Evolutionary conservation across 2,888 invertebrate genomes (phyloP), one percentile per base, ranked within the genome.

Genomic region (Catocala fraxini): DNA sequence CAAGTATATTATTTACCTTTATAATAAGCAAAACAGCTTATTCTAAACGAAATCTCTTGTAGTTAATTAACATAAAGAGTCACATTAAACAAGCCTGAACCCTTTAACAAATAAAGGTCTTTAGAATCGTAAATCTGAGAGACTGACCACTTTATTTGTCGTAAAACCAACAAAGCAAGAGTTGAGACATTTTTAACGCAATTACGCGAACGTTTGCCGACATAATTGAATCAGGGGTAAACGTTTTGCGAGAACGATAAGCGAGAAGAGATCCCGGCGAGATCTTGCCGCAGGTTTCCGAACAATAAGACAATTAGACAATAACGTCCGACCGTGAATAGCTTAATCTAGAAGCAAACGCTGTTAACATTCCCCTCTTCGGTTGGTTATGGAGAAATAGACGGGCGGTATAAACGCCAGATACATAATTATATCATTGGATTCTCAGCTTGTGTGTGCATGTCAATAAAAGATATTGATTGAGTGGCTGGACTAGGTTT

Each of bases 301-400:
- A 89, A 90, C 91, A 89, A 90, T 89, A 84, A 87, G 85, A 87
- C 90, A 89, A 91, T 90, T 91, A 90, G 86, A 91, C 87, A 91
- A 90, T 88, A 87, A 86, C 85, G 74, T 77, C 80, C 77, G 74
- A 66, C 71, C 76, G 74, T 84, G 87, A 89, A 90, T 89, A 81
- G 86, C 88, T 89, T 88, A 86, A 89, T 89, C 87, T 87, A 83
- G 80, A 80, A 82, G 81, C 81, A 82, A 83, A 86, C 73, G 82
- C 79, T 83, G 84, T 85, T 84, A 83, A 84, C 83, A 80, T 81
- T 80, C 81, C 79, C 75, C 79, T 70, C 68, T 71, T 74, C 68
- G 61, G 59, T 60, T 48, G 48, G 52, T 10, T 49, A 15, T 42
- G 45, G 33, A 55, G n/a, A 11, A 10, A 34, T 49, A 85, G 72